Evolutionary conservation across 2,888 invertebrate species (phyloP).

Genomic region (Slavum lentiscoides): DNA sequence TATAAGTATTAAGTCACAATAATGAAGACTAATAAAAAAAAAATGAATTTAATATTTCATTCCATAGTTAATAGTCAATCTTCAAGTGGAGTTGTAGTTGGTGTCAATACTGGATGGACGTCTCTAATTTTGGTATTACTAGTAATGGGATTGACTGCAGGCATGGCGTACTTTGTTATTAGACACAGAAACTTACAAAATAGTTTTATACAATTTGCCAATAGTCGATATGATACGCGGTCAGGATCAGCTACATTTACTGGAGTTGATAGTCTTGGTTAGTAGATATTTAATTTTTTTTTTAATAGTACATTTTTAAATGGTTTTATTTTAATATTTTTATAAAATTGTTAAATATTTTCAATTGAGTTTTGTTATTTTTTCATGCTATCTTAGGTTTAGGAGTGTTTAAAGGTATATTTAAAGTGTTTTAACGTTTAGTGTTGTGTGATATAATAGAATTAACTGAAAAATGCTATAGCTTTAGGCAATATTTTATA

Average conservation of each 20-base stretch:
- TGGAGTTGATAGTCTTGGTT: slow-evolving; percentile 71
- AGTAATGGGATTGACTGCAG: slow-evolving; percentile 41
- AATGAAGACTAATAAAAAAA: no score
- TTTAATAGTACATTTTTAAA: background rate
- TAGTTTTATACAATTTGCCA: slow-evolving; percentile 79
- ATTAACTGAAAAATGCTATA: no score
- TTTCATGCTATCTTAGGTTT: slow-evolving; percentile 23
- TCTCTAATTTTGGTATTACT: slow-evolving; percentile 30
- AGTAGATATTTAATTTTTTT: slow-evolving; percentile 56
- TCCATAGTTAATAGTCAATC: slow-evolving; percentile 13
- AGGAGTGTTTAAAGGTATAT: slow-evolving; percentile 49
- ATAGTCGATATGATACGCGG: slow-evolving; percentile 82
- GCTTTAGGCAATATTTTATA: no score
- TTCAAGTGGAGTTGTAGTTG: slow-evolving; percentile 25
- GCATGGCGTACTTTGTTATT: slow-evolving; percentile 43
- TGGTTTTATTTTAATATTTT: background rate
- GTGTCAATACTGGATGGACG: slow-evolving; percentile 45
- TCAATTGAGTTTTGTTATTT: slow-evolving; percentile 7
- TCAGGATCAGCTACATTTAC: slow-evolving; percentile 85
- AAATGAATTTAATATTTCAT: background rate
- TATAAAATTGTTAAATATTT: background rate
- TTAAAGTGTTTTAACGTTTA: background rate
- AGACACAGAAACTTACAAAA: slow-evolving; percentile 59
- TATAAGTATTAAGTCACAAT: no score
- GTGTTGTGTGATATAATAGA: background rate